These are phyloP conservation scores for Epinephelus cyanopodus DNA, from an alignment of 2,113 vertebrate species.

Conservation along the genomic window DNA sequence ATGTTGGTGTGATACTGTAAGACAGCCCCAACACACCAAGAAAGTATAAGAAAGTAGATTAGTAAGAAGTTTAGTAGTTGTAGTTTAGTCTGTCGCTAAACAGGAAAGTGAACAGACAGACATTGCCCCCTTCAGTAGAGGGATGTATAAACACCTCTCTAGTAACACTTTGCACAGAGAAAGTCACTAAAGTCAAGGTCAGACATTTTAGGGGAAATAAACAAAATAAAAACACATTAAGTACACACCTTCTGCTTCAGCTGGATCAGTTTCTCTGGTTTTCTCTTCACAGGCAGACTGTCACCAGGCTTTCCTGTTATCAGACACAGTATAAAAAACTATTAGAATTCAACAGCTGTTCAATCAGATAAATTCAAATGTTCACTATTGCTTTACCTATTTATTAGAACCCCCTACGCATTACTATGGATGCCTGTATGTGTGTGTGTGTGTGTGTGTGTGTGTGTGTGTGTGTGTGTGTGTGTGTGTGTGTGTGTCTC, in stretches of 20 bases:
- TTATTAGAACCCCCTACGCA: not conserved
- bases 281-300: slow-evolving; percentile 85
- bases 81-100: no score
- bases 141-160: no score
- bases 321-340: not conserved
- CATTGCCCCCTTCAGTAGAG: no score
- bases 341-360: not conserved
- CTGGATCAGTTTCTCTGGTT: slow-evolving; percentile 92
- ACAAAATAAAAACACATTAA: no score
- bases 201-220: no score
- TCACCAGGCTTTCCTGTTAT: slow-evolving; percentile 88
- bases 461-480: not conserved
- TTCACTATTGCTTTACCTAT: not conserved
- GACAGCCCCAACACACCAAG: not conserved
- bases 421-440: not conserved
- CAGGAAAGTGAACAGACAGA: no score
- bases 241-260: slow-evolving; percentile 92
- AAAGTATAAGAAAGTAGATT: no score
- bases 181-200: no score
- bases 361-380: not conserved
- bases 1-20: not conserved
- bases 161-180: no score
- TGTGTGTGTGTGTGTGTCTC: not conserved
- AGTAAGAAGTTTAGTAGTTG: no score
- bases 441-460: not conserved